Conservation (phyloP, 2,113 vertebrate species). For the Heterochromis multidens region DNA sequence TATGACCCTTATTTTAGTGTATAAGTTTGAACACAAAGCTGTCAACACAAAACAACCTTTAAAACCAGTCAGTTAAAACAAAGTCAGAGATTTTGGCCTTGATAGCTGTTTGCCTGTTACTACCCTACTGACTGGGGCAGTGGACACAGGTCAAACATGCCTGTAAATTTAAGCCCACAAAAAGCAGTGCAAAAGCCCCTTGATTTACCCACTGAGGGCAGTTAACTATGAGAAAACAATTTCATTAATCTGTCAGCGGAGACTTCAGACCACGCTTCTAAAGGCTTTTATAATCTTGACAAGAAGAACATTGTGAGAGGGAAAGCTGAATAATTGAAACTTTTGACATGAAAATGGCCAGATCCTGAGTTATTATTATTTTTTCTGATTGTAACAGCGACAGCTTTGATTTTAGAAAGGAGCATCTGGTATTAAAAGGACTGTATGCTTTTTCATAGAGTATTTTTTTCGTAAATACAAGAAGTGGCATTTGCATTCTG, state of each 20-base stretch:
- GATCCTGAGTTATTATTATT: background rate
- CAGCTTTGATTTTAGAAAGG: background rate
- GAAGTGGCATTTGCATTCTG: background rate
- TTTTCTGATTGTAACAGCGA: too few relatives aligned
- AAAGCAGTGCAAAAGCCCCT: background rate
- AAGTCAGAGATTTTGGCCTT: too few relatives aligned
- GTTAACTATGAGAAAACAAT: background rate
- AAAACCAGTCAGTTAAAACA: too few relatives aligned
- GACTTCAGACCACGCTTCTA: rapidly evolving
- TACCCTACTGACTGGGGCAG: background rate
- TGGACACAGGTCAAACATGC: background rate
- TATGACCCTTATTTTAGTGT: too few relatives aligned
- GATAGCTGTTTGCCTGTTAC: background rate
- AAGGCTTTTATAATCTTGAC: background rate
- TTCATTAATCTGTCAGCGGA: background rate
- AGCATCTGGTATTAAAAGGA: background rate
- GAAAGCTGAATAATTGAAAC: background rate
- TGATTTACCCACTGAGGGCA: background rate
- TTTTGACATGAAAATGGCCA: background rate
- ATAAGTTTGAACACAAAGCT: too few relatives aligned
- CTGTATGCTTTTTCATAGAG: background rate
- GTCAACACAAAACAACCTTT: too few relatives aligned
- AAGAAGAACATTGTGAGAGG: background rate
- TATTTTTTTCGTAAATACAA: background rate
- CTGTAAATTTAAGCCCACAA: background rate